phyloP scores from a whole-genome alignment of 2,797 vertebrate species.

The Orestias chungarensis region DNA sequence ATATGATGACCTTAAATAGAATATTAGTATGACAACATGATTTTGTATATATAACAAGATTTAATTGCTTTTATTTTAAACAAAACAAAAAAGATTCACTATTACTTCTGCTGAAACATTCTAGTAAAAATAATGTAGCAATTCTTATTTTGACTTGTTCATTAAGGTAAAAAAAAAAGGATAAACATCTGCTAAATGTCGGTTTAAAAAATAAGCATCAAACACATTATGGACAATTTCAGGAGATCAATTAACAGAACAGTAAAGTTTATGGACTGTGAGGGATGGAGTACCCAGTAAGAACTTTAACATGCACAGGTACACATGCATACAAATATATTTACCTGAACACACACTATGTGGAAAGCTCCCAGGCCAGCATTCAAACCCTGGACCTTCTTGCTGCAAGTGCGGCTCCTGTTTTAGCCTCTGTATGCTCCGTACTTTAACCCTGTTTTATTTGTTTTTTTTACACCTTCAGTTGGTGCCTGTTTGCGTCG shows the following conservation, averaged over 20 bases:
- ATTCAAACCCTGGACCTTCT: too few relatives aligned
- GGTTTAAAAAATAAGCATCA: too few relatives aligned
- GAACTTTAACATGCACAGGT: neutral
- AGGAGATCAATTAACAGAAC: neutral
- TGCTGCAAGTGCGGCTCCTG: neutral
- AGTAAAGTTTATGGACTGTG: neutral
- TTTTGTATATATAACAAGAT: neutral
- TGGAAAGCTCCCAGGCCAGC: neutral
- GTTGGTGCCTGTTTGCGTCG: slow-evolving; percentile 32
- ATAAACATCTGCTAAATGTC: neutral
- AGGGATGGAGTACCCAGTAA: neutral
- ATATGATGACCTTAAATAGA: neutral
- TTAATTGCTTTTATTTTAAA: neutral
- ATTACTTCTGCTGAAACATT: neutral
- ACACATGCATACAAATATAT: too few relatives aligned
- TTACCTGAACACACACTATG: neutral
- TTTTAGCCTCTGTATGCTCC: neutral
- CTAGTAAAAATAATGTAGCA: too few relatives aligned
- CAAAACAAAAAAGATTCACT: neutral
- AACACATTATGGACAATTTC: neutral
- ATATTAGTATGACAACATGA: neutral
- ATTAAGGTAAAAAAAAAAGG: neutral
- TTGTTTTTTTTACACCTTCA: slow-evolving; percentile 15
- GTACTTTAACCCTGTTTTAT: neutral
- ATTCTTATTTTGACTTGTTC: neutral